Evolutionary conservation across 2,113 vertebrate species (phyloP), one percentile per base, ranked within the genome.

Genomic region (Holacanthus passer): DNA sequence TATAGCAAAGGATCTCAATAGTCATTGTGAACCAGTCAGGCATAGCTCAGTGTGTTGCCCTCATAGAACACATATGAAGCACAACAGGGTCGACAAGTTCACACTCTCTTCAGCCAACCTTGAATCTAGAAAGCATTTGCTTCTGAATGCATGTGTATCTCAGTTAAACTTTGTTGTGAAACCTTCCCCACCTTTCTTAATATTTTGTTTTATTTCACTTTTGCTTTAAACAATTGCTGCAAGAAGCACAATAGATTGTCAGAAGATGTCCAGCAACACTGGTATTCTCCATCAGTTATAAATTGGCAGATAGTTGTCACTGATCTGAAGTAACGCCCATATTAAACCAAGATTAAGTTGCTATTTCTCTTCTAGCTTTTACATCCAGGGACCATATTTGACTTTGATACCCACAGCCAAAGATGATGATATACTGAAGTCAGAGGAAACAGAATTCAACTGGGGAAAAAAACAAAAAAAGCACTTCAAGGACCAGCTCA

Each of bases 401-500:
- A 81, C 41, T 59, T 32, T 19, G 1, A 69, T n/a, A 16, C 6
- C 24, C 10, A 31, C n/a, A 76, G 62, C 39, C 17, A 67, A 37
- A 71, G 5, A 60, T 14, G 22, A 43, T 35, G 11, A 50, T 59
- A 13, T 41, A 10, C 39, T 47, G 1, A 45, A 10, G 16, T 43
- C 14, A 14, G 4, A 63, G 27, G 5, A 55, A 75, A 53, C 4
- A 47, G 27, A 67, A 35, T 19, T 58, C 52, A 9, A 47, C 41
- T 35, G 24, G 14, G 29, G 8, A 37, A 37, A 37, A 37, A 37
- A 37, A 37, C 35, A 68, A 65, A 59, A 70, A 73, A 86, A 82
- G 29, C 52, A 14, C 73, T 85, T 83, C 67, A 87, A 88, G 67
- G 79, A 90, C 89, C 83, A 82, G 85, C 77, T 90, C 22, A 10